Base-by-base conservation (phyloP, 2,113 vertebrate species). In the Xyrauchen texanus region DNA sequence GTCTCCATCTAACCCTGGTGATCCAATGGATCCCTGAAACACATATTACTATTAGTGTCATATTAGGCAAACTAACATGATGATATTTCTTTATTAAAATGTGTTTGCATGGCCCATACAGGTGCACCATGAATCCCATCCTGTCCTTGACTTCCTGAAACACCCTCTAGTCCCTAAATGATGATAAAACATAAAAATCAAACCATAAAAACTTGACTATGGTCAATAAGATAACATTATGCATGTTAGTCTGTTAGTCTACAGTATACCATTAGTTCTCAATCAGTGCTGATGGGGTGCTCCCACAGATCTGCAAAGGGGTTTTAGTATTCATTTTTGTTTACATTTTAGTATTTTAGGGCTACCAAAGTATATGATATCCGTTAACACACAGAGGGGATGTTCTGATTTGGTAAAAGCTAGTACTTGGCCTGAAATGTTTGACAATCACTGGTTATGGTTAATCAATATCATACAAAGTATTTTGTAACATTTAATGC, bases 151-250 rank as follows among this genome's bases (percentile, higher is more conserved):
- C 70, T 87, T 42, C 91, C 92, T 11, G 71, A 46, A 75, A 69
- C 72, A 75, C 92, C 91, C 47, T 85, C 81, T 61, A 85, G 80
- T 21, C 92, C 93, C 93, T 94, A 68, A 58, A 69, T 11, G 68
- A 16, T 3, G 60, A 4, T 85, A 11, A 80, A 47, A 86, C 42
- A 60, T 46, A n/a, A 45, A 45, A 34, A 45, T 42, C 16, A 9
- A 61, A 53, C 44, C 9, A 9, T 60, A 49, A 51, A 60, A 44
- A 42, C 42, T 15, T 8, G 42, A n/a, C 9, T 12, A 16, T 53
- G 5, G 34, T 42, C 10, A 9, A 8, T 9, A 34, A 42, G 0
- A 8, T 68, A 52, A 52, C 67, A 34, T 34, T 15, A 72, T 46
- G 8, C 42, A 52, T 55, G 45, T 7, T 16, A 58, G 46, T 72